Conservation (phyloP, 2,888 invertebrate genomes). For the Eulithis prunata region DNA sequence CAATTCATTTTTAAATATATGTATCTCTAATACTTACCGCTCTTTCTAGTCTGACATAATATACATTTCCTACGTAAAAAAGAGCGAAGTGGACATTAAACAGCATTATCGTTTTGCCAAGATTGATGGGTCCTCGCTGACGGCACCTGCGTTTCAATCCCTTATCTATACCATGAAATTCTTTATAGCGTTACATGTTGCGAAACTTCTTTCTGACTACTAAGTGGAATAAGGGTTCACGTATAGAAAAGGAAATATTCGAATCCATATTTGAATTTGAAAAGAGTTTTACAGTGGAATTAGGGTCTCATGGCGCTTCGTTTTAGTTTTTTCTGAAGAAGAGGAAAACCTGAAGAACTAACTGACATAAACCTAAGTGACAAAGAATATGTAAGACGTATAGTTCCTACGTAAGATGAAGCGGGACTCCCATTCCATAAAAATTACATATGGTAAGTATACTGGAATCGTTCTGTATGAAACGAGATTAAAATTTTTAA, state of each 20-base stretch:
- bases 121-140: conserved; percentile 64
- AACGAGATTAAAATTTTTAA: too few species aligned
- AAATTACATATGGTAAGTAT: too few species aligned
- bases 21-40: background rate
- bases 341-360: too few species aligned
- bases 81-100: conserved; percentile 55
- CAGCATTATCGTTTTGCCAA: conserved; percentile 69
- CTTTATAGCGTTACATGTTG: background rate
- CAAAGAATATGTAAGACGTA: too few species aligned
- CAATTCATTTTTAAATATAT: background rate
- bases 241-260: background rate
- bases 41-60: conserved; percentile 5
- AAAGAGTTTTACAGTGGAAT: conserved; percentile 1
- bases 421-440: too few species aligned
- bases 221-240: background rate
- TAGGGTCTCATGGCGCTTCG: background rate
- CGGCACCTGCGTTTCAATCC: conserved; percentile 63
- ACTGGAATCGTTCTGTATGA: too few species aligned
- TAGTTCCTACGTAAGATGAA: too few species aligned
- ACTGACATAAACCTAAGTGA: too few species aligned
- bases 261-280: background rate
- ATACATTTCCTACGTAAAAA: background rate
- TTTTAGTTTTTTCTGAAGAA: too few species aligned
- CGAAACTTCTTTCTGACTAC: conserved; percentile 3
- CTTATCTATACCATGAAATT: conserved; percentile 11